phyloP scores from a whole-genome alignment of 2,888 invertebrate genomes.

The Ferrisia virgata region DNA sequence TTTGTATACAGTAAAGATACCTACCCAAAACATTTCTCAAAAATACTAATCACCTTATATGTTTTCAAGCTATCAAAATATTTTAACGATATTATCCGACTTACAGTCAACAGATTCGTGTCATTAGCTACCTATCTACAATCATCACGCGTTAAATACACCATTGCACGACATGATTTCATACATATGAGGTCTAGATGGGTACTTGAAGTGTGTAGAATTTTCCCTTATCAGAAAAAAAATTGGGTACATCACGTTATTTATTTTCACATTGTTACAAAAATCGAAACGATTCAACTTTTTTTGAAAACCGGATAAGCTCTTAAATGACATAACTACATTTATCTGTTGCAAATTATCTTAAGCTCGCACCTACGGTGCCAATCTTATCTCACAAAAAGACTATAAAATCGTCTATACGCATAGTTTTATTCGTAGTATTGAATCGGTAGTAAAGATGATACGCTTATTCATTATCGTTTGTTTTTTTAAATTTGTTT shows the following conservation, averaged over 20 bases:
- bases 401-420: not conserved
- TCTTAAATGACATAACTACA: not conserved
- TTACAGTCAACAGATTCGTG: not conserved
- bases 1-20: too few species aligned
- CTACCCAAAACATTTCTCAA: too few species aligned
- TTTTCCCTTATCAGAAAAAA: not conserved
- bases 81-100: too few species aligned
- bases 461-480: not conserved
- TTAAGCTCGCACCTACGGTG: too few species aligned
- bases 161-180: not conserved
- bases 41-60: too few species aligned
- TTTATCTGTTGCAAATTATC: not conserved
- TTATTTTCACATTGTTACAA: not conserved
- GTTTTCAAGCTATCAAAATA: too few species aligned
- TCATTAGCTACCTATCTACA: not conserved
- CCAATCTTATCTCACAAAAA: too few species aligned
- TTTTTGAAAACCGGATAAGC: not conserved
- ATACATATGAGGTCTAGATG: too few species aligned
- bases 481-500: not conserved
- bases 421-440: not conserved
- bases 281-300: too few species aligned
- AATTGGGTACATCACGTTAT: not conserved
- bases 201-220: too few species aligned
- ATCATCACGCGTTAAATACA: not conserved
- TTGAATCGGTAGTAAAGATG: not conserved